Evolutionary conservation across 1,140 invertebrate species (phyloP).

Genomic region (Globodera ellingtonae): DNA sequence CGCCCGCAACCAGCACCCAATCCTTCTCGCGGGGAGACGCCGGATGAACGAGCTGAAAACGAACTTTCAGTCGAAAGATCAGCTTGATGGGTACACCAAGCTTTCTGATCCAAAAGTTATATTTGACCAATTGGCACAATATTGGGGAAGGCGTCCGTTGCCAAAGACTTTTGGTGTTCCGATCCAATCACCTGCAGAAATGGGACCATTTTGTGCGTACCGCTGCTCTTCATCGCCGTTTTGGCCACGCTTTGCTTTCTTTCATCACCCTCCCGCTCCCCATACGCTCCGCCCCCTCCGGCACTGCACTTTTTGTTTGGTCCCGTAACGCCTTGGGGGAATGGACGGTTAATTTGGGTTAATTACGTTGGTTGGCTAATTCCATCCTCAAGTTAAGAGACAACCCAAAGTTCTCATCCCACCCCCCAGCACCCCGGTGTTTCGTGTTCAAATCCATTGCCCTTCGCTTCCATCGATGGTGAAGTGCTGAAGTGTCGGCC

Average conservation of each 20-base stretch:
- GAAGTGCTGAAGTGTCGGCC: not conserved
- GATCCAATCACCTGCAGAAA: not conserved
- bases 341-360: not conserved
- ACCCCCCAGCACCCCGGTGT: not conserved
- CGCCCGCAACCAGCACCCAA: slow-evolving; percentile 50
- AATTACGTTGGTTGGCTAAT: not conserved
- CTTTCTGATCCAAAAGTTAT: too few relatives aligned
- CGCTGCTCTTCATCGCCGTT: not conserved
- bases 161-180: too few relatives aligned
- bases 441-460: slow-evolving; percentile 24
- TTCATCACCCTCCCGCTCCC: not conserved
- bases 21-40: slow-evolving; percentile 55
- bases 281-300: not conserved
- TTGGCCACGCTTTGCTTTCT: not conserved
- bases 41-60: slow-evolving; percentile 57
- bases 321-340: not conserved
- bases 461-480: not conserved
- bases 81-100: too few relatives aligned
- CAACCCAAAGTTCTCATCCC: too few relatives aligned
- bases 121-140: too few relatives aligned
- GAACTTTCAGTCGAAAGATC: not conserved
- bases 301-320: slow-evolving; percentile 18
- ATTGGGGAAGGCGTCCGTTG: too few relatives aligned
- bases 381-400: too few relatives aligned
- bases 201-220: not conserved